Evolutionary conservation across 2,888 invertebrate species (phyloP), one percentile per base, ranked within the genome.

Genomic region (Xanthorhoe designata): DNA sequence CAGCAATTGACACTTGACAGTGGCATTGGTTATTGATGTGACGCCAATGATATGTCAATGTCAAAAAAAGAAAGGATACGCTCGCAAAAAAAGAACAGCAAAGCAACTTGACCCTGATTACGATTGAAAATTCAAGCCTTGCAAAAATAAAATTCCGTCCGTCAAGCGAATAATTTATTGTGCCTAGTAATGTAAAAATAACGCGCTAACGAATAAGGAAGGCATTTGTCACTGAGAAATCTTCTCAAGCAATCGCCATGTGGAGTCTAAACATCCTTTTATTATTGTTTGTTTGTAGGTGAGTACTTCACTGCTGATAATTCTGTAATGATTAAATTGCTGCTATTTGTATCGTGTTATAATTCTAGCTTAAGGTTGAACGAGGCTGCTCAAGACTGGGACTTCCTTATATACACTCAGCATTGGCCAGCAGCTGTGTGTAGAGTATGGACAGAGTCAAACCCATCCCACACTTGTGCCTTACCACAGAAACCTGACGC

Each of bases 351-450:
- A 42, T 13, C 10, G 13, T 13, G 13, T 13, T 42, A 13, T 10
- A 52, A 2, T 57, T 57, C 9, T 42, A 74, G 68, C 51, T 29
- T 64, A 38, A 61, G 60, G 64, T 67, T 19, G 56, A 63, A 50
- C 4, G 53, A 42, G 52, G 58, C 47, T 73, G 83, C 51, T 10
- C 75, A 91, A 50, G 91, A 95, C 10, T 97, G 96, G 95, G 97
- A 98, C 82, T 86, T 96, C 51, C 78, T 98, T 7, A 95, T 98
- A 68, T 98, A 97, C 80, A 96, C 97, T 0, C 97, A 97, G 84
- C 94, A 95, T 75, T 98, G 97, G 97, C 97, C 97, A 1, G 78
- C 81, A 15, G 87, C 87, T 0, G 81, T 95, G 1, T 97, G 97
- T 78, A 94, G 94, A 50, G 92, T 95, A 69, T 97, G 97, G 97